Conservation (phyloP, 2,888 invertebrate genomes). For the Lydus trimaculatus region DNA sequence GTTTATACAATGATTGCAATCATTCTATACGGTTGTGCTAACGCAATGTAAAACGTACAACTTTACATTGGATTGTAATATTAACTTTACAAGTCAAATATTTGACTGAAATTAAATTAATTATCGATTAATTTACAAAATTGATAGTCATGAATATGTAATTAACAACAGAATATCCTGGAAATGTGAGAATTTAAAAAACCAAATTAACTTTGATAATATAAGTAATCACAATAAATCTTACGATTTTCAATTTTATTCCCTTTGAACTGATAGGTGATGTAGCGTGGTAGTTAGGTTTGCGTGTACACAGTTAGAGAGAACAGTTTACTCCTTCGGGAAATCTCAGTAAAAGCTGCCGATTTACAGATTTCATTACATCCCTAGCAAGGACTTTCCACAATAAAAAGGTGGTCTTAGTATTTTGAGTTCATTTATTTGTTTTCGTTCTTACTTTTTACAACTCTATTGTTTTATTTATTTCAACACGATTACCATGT, state of each 20-base stretch:
- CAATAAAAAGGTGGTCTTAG: slow-evolving; percentile 12
- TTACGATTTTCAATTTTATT: slow-evolving; percentile 14
- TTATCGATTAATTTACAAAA: neutral
- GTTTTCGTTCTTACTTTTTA: slow-evolving; percentile 14
- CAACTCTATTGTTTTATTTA: neutral
- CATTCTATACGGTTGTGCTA: slow-evolving; percentile 23
- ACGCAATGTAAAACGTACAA: slow-evolving; percentile 16
- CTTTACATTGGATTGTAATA: slow-evolving; percentile 9
- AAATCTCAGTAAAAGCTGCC: slow-evolving; percentile 35
- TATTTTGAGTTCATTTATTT: slow-evolving; percentile 9
- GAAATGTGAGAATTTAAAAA: no score
- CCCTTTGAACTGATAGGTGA: slow-evolving; percentile 25
- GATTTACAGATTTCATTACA: slow-evolving; percentile 37
- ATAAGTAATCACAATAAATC: neutral
- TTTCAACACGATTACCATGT: neutral
- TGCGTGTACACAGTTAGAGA: slow-evolving; percentile 20
- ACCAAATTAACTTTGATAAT: no score
- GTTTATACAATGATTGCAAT: slow-evolving; percentile 41
- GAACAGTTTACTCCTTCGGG: slow-evolving; percentile 29
- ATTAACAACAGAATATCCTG: neutral
- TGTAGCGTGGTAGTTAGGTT: slow-evolving; percentile 26
- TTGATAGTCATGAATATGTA: neutral
- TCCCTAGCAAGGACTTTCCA: slow-evolving; percentile 15
- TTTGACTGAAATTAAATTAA: slow-evolving; percentile 16
- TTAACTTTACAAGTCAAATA: slow-evolving; percentile 17